Evolutionary conservation across 2,113 vertebrate genomes (phyloP).

Genomic region (Ginglymostoma cirratum): DNA sequence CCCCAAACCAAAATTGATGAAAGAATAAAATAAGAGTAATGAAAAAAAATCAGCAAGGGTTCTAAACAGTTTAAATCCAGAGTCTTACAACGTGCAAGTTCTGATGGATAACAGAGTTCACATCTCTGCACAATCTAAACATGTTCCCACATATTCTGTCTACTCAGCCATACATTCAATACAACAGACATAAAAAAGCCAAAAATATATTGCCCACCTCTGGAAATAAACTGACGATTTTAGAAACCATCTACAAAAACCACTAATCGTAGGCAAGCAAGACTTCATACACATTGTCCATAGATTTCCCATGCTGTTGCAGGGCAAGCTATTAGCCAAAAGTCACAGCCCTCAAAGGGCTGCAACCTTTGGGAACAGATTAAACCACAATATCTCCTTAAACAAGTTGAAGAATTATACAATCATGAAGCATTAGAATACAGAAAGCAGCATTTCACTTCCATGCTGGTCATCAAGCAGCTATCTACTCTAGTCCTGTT

Average conservation of each 20-base stretch:
- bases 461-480: too few species aligned
- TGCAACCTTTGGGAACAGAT: too few species aligned
- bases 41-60: too few species aligned
- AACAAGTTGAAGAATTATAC: neutral
- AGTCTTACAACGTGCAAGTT: neutral
- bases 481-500: too few species aligned
- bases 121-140: neutral
- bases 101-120: neutral
- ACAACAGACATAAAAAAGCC: neutral
- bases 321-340: neutral
- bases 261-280: neutral
- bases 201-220: neutral
- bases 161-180: neutral
- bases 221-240: neutral
- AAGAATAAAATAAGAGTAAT: too few species aligned
- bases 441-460: too few species aligned
- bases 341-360: neutral
- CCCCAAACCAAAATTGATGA: too few species aligned
- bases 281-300: neutral
- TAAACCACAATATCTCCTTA: neutral
- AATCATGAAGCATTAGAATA: too few species aligned
- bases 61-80: too few species aligned
- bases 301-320: too few species aligned
- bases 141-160: neutral
- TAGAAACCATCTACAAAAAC: neutral